These are phyloP conservation scores for Salvator merianae DNA, from an alignment of 2,113 vertebrate genomes.

Conservation along the genomic window DNA sequence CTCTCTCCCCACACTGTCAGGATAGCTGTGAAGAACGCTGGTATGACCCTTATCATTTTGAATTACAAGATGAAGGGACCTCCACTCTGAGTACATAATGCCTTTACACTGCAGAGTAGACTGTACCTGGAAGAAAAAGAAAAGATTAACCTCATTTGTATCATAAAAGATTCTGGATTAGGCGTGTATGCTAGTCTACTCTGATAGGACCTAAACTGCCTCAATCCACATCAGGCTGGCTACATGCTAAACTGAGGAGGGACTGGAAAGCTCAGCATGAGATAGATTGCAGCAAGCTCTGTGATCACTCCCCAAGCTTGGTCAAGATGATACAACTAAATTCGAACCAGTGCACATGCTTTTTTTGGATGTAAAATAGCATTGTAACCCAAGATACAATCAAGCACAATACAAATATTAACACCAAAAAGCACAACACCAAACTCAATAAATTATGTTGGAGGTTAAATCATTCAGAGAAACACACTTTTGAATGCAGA, in stretches of 20 bases:
- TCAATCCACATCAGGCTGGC: too few species aligned
- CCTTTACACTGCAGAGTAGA: slow-evolving; percentile 71
- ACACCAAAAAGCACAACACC: neutral
- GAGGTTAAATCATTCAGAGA: neutral
- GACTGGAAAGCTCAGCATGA: too few species aligned
- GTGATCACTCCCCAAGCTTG: too few species aligned
- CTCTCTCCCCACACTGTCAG: slow-evolving; percentile 89
- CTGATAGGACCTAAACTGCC: too few species aligned
- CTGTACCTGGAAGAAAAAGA: slow-evolving; percentile 65
- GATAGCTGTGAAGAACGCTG: slow-evolving; percentile 95
- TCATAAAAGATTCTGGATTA: neutral
- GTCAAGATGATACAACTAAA: too few species aligned
- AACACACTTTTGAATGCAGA: neutral
- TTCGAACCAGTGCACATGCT: too few species aligned
- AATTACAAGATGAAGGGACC: slow-evolving; percentile 93
- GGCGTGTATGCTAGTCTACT: too few species aligned
- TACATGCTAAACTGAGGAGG: too few species aligned
- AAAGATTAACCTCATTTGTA: neutral
- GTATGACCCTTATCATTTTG: slow-evolving; percentile 94
- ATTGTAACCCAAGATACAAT: neutral
- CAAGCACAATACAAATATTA: neutral
- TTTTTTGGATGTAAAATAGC: neutral
- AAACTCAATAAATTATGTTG: neutral
- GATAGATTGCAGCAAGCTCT: too few species aligned
- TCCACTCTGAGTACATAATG: slow-evolving; percentile 98